Evolutionary conservation across 2,113 vertebrate species (phyloP).

Genomic region (Mesembrinibis cayennensis): DNA sequence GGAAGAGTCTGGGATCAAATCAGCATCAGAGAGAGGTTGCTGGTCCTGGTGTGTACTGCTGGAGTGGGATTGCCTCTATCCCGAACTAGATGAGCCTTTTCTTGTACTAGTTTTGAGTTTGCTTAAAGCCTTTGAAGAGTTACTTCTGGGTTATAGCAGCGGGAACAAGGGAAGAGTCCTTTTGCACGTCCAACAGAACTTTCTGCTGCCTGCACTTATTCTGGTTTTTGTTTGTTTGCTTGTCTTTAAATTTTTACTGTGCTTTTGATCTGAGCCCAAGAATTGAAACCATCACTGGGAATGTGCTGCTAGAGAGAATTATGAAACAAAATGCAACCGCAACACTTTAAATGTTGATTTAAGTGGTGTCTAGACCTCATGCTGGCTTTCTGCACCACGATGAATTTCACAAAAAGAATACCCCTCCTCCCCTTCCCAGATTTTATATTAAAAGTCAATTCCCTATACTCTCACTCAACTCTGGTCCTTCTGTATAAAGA

Average conservation of each 20-base stretch:
- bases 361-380: slow-evolving; percentile 49
- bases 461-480: neutral
- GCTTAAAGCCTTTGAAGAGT: neutral
- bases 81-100: neutral
- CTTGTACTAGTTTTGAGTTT: neutral
- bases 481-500: neutral
- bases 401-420: slow-evolving; percentile 5
- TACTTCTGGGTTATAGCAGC: neutral
- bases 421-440: neutral
- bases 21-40: neutral
- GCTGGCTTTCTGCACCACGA: slow-evolving; percentile 27
- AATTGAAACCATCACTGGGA: slow-evolving; percentile 44
- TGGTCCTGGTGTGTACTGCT: neutral
- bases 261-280: slow-evolving; percentile 43
- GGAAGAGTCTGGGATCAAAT: neutral
- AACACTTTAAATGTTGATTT: slow-evolving; percentile 55
- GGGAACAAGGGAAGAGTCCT: neutral
- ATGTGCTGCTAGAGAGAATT: slow-evolving; percentile 21
- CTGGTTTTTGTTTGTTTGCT: slow-evolving; percentile 21
- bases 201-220: neutral
- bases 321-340: slow-evolving; percentile 39
- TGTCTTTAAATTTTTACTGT: slow-evolving; percentile 44
- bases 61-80: neutral
- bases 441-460: slow-evolving; percentile 11
- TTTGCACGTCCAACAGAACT: neutral